Evolutionary conservation across 2,113 vertebrate genomes (phyloP), one percentile per base, ranked within the genome.

Genomic region (Mus pahari): DNA sequence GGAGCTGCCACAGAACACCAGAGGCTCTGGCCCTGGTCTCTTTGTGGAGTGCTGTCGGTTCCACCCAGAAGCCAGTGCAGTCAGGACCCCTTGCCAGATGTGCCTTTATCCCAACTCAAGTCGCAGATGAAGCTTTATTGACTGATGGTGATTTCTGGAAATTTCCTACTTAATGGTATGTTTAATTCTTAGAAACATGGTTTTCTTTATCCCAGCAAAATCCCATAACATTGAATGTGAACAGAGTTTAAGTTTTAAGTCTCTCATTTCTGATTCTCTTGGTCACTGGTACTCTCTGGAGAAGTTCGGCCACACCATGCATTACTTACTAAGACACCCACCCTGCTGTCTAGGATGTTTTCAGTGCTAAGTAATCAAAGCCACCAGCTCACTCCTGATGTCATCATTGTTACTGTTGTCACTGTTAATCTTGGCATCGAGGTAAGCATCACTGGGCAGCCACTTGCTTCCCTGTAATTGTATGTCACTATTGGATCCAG

Each of bases 1-100:
- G 39, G 28, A 62, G n/a, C n/a, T 84, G 16, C 33, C 81, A 45
- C 8, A 64, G 24, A 31, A 31, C 12, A 45, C 31, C 75, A 28
- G 8, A 78, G 45, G 16, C 75, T 50, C n/a, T 50, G 42, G 24
- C 28, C 45, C 50, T 36, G 28, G 62, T 97, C 97, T 97, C 97
- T 90, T 96, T 98, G 98, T 98, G 98, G 98, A 97, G 90, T 53
- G 92, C 45, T 97, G 92, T 86, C 98, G 97, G 55, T 92, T 96
- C 83, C 97, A 58, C 92, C 96, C 96, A 97, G 96, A 97, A 94
- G 60, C 86, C 39, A 58, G 9, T 96, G 86, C 96, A 97, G 88
- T 58, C 94, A 78, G 87, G 96, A 88, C 87, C 78, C 96, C 91
- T 95, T 97, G 94, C 96, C 97, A 98, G 97, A 83, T 97, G 98